Evolutionary conservation across 2,888 invertebrate genomes (phyloP).

Genomic region (Rhagophthalmus giganteus): DNA sequence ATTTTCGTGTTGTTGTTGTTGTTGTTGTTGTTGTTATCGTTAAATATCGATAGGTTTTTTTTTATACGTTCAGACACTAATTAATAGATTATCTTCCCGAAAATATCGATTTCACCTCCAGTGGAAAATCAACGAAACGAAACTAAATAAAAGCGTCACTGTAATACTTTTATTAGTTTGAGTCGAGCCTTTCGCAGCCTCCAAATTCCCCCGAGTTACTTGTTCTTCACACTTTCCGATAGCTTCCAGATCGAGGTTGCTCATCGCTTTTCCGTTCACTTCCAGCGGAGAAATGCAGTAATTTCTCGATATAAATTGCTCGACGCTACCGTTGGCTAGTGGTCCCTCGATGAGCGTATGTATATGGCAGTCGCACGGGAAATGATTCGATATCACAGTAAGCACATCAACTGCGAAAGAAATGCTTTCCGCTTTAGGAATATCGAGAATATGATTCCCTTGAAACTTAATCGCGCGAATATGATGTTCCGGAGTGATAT

Average conservation of each 20-base stretch:
- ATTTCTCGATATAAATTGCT: conserved; percentile 73
- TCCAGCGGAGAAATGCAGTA: conserved; percentile 85
- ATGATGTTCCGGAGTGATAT: conserved; percentile 70
- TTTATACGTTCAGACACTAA: too few species aligned
- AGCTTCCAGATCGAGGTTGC: conserved; percentile 65
- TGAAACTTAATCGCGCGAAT: conserved; percentile 73
- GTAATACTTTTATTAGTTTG: conserved; percentile 30
- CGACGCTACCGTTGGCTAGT: conserved; percentile 67
- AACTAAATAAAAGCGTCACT: conserved; percentile 32
- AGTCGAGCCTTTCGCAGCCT: conserved; percentile 54
- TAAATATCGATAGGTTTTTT: too few species aligned
- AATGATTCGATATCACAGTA: conserved; percentile 76
- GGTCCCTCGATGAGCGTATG: conserved; percentile 77
- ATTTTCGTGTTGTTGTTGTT: too few species aligned
- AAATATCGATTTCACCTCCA: conserved; percentile 42
- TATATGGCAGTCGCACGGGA: conserved; percentile 85
- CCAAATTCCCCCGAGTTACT: conserved; percentile 67
- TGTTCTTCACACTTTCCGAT: conserved; percentile 72
- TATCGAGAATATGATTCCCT: conserved; percentile 82
- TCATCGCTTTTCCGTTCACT: conserved; percentile 77
- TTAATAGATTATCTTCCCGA: too few species aligned
- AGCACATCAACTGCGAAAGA: conserved; percentile 72
- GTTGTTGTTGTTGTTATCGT: too few species aligned
- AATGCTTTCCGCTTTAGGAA: conserved; percentile 69
- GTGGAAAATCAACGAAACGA: conserved; percentile 32